Conservation (phyloP, 2,888 invertebrate species). For the Apodemia hepburni region DNA sequence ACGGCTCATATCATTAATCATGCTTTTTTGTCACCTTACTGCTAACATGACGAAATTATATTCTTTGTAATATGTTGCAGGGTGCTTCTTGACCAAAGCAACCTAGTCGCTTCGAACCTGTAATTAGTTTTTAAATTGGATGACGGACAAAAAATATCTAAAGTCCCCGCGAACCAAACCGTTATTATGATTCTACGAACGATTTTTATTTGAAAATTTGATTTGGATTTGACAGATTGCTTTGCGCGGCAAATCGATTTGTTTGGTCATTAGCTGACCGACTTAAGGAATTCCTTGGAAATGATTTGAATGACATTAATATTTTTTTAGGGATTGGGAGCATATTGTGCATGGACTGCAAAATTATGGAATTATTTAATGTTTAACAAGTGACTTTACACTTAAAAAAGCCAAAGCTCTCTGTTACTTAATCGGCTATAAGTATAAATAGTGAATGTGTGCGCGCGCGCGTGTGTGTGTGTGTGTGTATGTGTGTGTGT, state of each 20-base stretch:
- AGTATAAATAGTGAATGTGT: no score
- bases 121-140: conserved; percentile 79
- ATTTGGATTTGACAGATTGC: conserved; percentile 20
- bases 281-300: conserved; percentile 10
- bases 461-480: no score
- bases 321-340: neutral
- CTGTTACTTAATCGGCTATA: no score
- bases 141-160: conserved; percentile 60
- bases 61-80: conserved; percentile 62
- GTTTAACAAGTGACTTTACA: no score
- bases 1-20: conserved; percentile 68
- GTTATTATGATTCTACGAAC: conserved; percentile 47
- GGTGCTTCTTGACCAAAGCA: conserved; percentile 60
- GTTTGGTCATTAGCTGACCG: conserved; percentile 30
- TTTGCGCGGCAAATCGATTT: conserved; percentile 28
- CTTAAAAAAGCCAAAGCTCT: no score
- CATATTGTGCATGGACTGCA: neutral
- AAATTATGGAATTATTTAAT: neutral
- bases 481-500: no score
- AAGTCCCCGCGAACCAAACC: conserved; percentile 53
- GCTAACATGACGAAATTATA: conserved; percentile 72
- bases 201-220: conserved; percentile 44
- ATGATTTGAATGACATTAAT: neutral
- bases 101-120: conserved; percentile 64
- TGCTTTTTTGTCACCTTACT: conserved; percentile 69